phyloP scores from a whole-genome alignment of 2,888 invertebrate genomes.

The Cerceris rybyensis region DNA sequence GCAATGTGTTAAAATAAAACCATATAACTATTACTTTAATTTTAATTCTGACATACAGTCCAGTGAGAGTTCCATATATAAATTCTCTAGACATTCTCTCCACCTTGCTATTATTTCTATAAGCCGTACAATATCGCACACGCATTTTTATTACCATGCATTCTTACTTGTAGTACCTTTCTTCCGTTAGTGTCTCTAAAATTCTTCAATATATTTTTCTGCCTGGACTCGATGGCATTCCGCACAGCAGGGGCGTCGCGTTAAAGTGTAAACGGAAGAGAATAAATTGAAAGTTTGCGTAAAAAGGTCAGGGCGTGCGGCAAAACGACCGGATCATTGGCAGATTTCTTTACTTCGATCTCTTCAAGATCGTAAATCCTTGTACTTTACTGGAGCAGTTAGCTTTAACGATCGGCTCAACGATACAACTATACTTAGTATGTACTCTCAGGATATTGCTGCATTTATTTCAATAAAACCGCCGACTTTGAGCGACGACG shows the following conservation, averaged over 20 bases:
- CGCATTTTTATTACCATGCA: too few relatives aligned
- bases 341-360: background rate
- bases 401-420: conserved; percentile 28
- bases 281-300: conserved; percentile 3
- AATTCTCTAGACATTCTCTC: too few relatives aligned
- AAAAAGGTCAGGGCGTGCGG: background rate
- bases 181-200: too few relatives aligned
- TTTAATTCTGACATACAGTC: too few relatives aligned
- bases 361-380: conserved; percentile 37
- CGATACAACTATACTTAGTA: conserved; percentile 11
- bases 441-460: background rate
- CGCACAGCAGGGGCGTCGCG: conserved; percentile 4
- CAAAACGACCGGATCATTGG: conserved; percentile 10
- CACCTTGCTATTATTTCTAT: too few relatives aligned
- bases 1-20: too few relatives aligned
- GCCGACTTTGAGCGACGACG: conserved; percentile 9
- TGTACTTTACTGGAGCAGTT: conserved; percentile 19
- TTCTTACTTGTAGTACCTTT: too few relatives aligned
- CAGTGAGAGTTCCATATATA: too few relatives aligned
- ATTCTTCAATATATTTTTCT: too few relatives aligned
- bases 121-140: too few relatives aligned
- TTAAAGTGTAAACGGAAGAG: conserved; percentile 11
- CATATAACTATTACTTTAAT: too few relatives aligned
- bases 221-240: background rate
- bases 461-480: background rate